phyloP scores from a whole-genome alignment of 1,140 invertebrate genomes.

The Bilobella aurantiaca region DNA sequence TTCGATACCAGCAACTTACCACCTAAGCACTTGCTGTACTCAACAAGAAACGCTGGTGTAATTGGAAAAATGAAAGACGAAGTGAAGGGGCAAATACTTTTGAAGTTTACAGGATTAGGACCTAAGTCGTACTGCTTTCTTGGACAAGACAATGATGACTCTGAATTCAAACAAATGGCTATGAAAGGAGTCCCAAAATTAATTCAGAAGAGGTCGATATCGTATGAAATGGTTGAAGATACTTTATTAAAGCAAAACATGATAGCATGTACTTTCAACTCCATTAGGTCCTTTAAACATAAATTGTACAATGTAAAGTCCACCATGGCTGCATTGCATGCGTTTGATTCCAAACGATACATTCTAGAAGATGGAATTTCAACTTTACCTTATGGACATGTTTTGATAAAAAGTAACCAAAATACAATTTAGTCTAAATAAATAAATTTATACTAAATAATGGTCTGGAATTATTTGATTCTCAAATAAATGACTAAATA shows the following conservation, averaged over 20 bases:
- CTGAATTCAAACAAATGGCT: constrained; percentile 5
- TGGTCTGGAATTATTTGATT: too few relatives aligned
- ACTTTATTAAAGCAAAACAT: constrained; percentile 6
- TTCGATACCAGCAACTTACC: constrained; percentile 18
- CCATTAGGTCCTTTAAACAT: constrained; percentile 14
- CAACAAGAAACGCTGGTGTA: constrained; percentile 34
- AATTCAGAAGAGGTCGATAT: background rate
- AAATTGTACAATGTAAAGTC: constrained; percentile 1
- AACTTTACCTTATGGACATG: constrained; percentile 18
- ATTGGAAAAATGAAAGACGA: constrained; percentile 44
- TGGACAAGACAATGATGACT: constrained; percentile 10
- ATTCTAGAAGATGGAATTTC: constrained; percentile 13
- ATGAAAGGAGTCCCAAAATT: constrained; percentile 12
- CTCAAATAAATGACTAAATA: background rate
- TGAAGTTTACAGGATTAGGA: constrained; percentile 40
- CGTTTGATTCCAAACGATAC: constrained; percentile 21
- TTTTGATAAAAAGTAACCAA: constrained; percentile 4
- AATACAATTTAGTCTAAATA: too few relatives aligned
- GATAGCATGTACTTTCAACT: background rate
- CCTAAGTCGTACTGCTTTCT: constrained; percentile 41
- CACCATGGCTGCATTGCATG: background rate
- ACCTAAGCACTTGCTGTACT: constrained; percentile 2
- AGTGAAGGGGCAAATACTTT: constrained; percentile 38
- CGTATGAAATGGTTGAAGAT: background rate
- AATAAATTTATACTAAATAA: background rate